phyloP scores from a whole-genome alignment of 2,888 invertebrate species.

The Caenorhabditis macrosperma region DNA sequence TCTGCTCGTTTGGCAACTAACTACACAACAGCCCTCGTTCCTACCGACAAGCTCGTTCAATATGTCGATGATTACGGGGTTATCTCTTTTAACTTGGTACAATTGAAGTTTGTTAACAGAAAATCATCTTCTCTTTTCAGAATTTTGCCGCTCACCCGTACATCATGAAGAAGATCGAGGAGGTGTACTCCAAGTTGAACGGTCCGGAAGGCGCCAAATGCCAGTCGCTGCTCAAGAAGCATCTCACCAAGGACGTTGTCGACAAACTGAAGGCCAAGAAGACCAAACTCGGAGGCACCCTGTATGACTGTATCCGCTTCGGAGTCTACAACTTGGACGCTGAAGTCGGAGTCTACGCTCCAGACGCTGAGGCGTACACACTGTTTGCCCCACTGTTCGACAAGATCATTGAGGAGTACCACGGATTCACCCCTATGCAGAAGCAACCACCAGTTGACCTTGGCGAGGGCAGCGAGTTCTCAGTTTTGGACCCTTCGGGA shows the following conservation, averaged over 20 bases:
- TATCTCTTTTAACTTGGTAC: too few relatives aligned
- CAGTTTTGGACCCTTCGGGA: slow-evolving; percentile 90
- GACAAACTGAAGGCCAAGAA: slow-evolving; percentile 89
- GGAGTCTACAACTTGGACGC: slow-evolving; percentile 96
- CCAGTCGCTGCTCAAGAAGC: slow-evolving; percentile 83
- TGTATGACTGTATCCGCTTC: slow-evolving; percentile 94
- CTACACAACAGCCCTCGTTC: too few relatives aligned
- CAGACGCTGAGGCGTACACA: slow-evolving; percentile 94
- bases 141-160: too few relatives aligned
- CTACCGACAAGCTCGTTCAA: too few relatives aligned
- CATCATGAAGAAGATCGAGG: too few relatives aligned
- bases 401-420: slow-evolving; percentile 96
- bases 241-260: slow-evolving; percentile 73
- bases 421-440: slow-evolving; percentile 89
- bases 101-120: too few relatives aligned
- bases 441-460: slow-evolving; percentile 94
- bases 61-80: too few relatives aligned
- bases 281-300: slow-evolving; percentile 92
- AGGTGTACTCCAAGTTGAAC: slow-evolving; percentile 68
- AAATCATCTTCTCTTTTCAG: too few relatives aligned
- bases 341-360: slow-evolving; percentile 96
- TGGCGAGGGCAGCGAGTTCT: slow-evolving; percentile 89
- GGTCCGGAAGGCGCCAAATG: slow-evolving; percentile 84
- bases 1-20: too few relatives aligned
- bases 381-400: slow-evolving; percentile 87